A percentile compares a stretch with the other conserved stretches of the same genome.
These are phyloP conservation scores for Moxostoma hubbsi DNA, from an alignment of 2,797 vertebrate genomes.

Conservation along the genomic window DNA sequence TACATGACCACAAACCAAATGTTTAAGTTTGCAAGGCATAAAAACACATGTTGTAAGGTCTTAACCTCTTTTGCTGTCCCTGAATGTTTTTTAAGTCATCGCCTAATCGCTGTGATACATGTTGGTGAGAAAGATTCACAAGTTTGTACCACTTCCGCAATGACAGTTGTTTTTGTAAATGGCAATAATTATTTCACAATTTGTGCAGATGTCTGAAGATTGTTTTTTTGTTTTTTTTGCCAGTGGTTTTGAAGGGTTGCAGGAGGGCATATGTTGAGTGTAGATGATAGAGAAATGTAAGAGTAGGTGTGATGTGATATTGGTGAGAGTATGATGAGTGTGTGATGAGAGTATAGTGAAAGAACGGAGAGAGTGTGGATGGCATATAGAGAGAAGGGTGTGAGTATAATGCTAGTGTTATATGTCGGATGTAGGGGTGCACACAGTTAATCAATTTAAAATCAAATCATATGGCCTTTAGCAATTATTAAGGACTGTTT, in stretches of 20 bases:
- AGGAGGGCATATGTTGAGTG: too few species aligned
- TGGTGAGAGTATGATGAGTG: too few species aligned
- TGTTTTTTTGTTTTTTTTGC: background rate
- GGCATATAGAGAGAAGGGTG: too few species aligned
- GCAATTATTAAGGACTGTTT: too few species aligned
- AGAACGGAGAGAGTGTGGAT: too few species aligned
- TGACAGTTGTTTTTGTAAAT: slow-evolving; percentile 8
- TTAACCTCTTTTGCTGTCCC: background rate
- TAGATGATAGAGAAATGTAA: too few species aligned
- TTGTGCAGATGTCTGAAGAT: background rate
- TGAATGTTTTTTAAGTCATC: background rate
- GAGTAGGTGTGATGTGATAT: too few species aligned
- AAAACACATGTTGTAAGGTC: background rate
- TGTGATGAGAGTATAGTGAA: too few species aligned
- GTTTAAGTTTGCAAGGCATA: too few species aligned
- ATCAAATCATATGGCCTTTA: too few species aligned
- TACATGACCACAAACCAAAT: too few species aligned
- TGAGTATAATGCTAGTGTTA: too few species aligned
- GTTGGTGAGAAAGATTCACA: slow-evolving; percentile 1
- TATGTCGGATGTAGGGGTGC: background rate
- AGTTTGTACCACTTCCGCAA: background rate
- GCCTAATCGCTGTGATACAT: background rate
- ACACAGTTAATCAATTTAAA: background rate
- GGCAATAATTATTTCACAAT: slow-evolving; percentile 2
- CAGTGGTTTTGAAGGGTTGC: background rate